phyloP scores from a whole-genome alignment of 2,113 vertebrate species.

The Tachysurus fulvidraco region DNA sequence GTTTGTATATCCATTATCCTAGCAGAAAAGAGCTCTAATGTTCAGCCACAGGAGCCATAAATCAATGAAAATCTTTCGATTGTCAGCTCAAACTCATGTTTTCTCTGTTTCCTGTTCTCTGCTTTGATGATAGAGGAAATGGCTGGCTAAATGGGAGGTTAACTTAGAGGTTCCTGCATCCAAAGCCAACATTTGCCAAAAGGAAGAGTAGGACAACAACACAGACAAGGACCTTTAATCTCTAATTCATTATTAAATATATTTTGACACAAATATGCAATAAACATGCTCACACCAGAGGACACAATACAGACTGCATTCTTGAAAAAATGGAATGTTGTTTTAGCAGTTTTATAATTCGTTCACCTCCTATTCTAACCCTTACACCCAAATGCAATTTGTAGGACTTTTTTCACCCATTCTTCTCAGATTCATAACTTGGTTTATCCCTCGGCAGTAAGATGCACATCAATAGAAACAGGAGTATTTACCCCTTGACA shows the following conservation, averaged over 20 bases:
- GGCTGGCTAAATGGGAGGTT: background rate
- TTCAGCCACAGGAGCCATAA: background rate
- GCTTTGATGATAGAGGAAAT: background rate
- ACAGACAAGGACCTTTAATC: background rate
- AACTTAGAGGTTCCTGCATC: background rate
- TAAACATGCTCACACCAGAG: background rate
- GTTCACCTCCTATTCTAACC: background rate
- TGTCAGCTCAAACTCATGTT: background rate
- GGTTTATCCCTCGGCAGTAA: background rate
- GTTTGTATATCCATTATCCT: background rate
- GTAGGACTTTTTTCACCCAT: background rate
- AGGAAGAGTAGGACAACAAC: background rate
- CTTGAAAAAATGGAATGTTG: background rate
- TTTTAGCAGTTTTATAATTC: background rate
- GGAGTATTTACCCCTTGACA: background rate
- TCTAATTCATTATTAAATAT: background rate
- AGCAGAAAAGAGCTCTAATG: background rate
- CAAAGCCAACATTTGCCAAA: slow-evolving; percentile 42
- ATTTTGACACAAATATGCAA: background rate
- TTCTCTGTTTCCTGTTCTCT: background rate
- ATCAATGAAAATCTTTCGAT: slow-evolving; percentile 30
- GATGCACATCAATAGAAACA: too few relatives aligned
- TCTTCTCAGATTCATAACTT: background rate
- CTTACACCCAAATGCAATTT: background rate
- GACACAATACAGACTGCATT: background rate